These are phyloP conservation scores for Cairina moschata DNA, from an alignment of 2,113 vertebrate genomes.

Conservation along the genomic window DNA sequence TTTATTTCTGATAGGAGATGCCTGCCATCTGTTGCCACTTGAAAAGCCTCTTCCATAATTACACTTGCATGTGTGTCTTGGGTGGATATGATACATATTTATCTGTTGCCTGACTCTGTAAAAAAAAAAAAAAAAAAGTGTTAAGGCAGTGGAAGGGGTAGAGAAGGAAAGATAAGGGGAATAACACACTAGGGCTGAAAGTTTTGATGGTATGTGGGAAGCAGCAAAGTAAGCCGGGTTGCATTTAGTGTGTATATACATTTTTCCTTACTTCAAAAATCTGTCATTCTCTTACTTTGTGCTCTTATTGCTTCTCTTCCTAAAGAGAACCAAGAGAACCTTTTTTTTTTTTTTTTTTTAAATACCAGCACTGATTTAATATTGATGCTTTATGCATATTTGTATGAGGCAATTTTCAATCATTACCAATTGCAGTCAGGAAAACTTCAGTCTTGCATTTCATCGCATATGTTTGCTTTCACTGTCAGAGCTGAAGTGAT, in stretches of 20 bases:
- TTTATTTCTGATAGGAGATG: conserved; percentile 5
- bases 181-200: not conserved
- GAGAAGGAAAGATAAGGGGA: not conserved
- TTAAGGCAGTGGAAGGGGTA: not conserved
- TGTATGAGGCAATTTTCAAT: not conserved
- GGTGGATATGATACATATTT: not conserved
- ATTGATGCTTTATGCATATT: not conserved
- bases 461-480: not conserved
- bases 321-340: not conserved
- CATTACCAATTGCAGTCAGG: not conserved
- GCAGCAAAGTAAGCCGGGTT: not conserved
- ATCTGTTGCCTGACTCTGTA: not conserved
- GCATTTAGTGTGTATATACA: not conserved
- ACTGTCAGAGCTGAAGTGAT: not conserved
- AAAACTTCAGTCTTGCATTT: not conserved
- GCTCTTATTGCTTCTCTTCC: not conserved
- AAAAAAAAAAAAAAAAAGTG: not conserved
- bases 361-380: not conserved
- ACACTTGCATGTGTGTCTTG: not conserved
- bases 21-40: not conserved
- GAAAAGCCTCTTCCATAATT: not conserved
- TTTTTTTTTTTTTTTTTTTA: not conserved
- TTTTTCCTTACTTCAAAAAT: not conserved
- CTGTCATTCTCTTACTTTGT: not conserved
- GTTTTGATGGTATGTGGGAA: not conserved